Evolutionary conservation across 64 coral and sea anemone species (phyloP).

Genomic region (Porites australiensis): DNA sequence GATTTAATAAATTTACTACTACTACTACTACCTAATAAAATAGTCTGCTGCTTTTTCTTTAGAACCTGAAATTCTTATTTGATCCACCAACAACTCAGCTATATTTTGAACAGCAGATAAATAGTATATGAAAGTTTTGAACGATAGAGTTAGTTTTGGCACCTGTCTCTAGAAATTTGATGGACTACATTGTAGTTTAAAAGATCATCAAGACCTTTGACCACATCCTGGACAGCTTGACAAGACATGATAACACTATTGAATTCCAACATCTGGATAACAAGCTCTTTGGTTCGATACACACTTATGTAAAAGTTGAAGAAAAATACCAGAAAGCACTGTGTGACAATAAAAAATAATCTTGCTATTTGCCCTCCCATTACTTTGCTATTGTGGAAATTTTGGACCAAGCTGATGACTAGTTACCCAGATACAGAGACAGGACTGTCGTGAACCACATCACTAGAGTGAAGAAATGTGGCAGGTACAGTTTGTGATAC

Average conservation of each 20-base stretch:
- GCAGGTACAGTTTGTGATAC: background rate
- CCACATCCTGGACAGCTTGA: too few species aligned
- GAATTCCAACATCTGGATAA: background rate
- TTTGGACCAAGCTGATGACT: background rate
- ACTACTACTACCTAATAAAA: too few species aligned
- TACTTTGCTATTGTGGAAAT: constrained; percentile 1
- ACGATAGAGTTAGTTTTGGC: too few species aligned
- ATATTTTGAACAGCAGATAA: too few species aligned
- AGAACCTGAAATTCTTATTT: too few species aligned
- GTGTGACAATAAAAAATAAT: background rate
- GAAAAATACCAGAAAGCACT: background rate
- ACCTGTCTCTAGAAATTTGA: too few species aligned
- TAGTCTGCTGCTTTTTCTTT: too few species aligned
- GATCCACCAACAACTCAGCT: too few species aligned
- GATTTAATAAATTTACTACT: too few species aligned
- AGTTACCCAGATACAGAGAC: background rate
- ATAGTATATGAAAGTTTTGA: too few species aligned
- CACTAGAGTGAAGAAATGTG: background rate
- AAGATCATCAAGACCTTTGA: too few species aligned
- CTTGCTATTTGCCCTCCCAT: background rate
- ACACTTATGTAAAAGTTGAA: background rate
- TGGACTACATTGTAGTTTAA: too few species aligned
- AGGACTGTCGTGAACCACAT: background rate
- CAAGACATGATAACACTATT: background rate
- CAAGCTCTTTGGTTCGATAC: background rate